Evolutionary conservation across 2,797 vertebrate species (phyloP).

Genomic region (Spea hammondii): DNA sequence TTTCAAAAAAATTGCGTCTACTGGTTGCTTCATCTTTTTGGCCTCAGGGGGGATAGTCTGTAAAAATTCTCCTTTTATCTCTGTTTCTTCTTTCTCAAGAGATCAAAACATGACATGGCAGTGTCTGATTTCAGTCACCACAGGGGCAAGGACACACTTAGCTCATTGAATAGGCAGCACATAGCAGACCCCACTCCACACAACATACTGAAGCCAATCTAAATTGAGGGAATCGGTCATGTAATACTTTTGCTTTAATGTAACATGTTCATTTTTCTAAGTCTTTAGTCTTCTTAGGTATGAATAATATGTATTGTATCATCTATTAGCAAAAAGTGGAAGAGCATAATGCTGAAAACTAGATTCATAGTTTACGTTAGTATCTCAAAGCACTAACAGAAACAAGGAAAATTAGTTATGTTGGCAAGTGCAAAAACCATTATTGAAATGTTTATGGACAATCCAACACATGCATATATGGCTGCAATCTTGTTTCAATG

Average conservation of each 20-base stretch:
- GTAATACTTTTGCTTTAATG: neutral
- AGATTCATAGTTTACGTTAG: too few relatives aligned
- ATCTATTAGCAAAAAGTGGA: too few relatives aligned
- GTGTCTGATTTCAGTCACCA: neutral
- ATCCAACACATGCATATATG: too few relatives aligned
- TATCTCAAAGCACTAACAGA: too few relatives aligned
- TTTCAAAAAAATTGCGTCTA: neutral
- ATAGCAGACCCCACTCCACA: neutral
- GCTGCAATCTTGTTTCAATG: too few relatives aligned
- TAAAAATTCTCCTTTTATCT: conserved; percentile 14
- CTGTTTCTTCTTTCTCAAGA: neutral
- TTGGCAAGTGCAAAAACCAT: too few relatives aligned
- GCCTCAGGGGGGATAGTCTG: conserved; percentile 3
- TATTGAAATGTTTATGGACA: too few relatives aligned
- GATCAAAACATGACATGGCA: neutral
- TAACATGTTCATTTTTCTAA: neutral
- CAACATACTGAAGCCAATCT: neutral
- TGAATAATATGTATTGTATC: too few relatives aligned
- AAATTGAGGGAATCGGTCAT: neutral
- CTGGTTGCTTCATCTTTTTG: conserved; percentile 1
- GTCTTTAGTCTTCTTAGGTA: too few relatives aligned
- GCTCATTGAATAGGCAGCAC: neutral
- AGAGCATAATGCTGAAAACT: too few relatives aligned
- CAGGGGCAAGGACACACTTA: neutral
- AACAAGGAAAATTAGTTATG: too few relatives aligned